Evolutionary conservation across 2,113 vertebrate genomes (phyloP), one percentile per base, ranked within the genome.

Genomic region (Apus apus): DNA sequence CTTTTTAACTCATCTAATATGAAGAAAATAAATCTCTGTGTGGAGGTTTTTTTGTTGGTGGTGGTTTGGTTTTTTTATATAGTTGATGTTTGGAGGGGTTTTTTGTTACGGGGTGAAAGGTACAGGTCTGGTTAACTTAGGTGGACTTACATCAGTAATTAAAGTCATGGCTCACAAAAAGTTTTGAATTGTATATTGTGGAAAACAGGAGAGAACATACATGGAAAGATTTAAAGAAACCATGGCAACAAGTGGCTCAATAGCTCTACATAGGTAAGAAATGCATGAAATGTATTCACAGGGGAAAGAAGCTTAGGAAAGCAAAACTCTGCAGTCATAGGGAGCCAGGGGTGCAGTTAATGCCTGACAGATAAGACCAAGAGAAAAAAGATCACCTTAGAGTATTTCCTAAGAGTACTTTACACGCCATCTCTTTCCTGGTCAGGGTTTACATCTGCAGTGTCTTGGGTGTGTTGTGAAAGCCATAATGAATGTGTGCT

Each of bases 181-280:
- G 40, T 51, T 95, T 96, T 90, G 34, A 72, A 45, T 71, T 86
- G 21, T 67, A 21, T 58, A 5, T 29, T 75, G 73, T 60, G 36
- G 45, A 72, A 85, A 83, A 65, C 2, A 8, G 40, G 32, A 88
- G 20, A 80, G 40, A 57, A 65, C 26, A 65, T 50, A 50, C 27
- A 20, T 23, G 11, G 76, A 61, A 81, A 89, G 45, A 81, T 87
- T 93, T 92, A 75, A 92, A 36, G 83, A 85, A 84, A 83, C 88
- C 88, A 90, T 94, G 45, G 88, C 80, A 95, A 96, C 90, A 92
- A 90, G 75, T 68, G 40, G 71, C 67, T 85, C 70, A 62, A 58
- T 57, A 75, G 58, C 21, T 84, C 64, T 84, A 6, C 61, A 87
- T 17, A 90, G 57, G 95, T 93, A 92, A 90, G 72, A 94, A 93